Percentiles rank a stretch among this genome's conserved stretches.
phyloP scores from a whole-genome alignment of 2,888 invertebrate genomes.

The Miltochrista miniata region DNA sequence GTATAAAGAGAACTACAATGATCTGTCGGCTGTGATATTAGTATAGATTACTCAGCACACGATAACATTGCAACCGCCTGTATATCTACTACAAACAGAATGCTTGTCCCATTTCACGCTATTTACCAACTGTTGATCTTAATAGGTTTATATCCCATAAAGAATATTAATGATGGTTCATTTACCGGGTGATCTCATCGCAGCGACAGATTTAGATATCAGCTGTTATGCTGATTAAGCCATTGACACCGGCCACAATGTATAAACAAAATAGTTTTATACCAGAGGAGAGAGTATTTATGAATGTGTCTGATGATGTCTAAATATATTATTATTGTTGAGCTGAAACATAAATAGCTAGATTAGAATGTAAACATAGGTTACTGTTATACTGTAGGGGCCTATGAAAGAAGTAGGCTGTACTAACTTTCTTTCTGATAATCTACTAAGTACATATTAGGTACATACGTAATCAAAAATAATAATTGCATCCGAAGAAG shows the following conservation, averaged over 20 bases:
- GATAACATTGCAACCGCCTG: too few species aligned
- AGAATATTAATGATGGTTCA: conserved; percentile 22
- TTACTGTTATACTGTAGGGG: too few species aligned
- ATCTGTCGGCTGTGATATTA: too few species aligned
- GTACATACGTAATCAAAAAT: too few species aligned
- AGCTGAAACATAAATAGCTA: not conserved
- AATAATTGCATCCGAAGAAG: too few species aligned
- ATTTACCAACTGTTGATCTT: conserved; percentile 8
- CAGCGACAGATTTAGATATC: conserved; percentile 57
- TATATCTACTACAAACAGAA: too few species aligned
- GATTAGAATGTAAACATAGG: not conserved
- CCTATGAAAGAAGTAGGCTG: too few species aligned
- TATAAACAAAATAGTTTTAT: conserved; percentile 24
- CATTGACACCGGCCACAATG: conserved; percentile 36
- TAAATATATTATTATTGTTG: not conserved
- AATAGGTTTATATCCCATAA: conserved; percentile 16
- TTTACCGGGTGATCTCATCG: conserved; percentile 50
- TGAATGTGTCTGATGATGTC: too few species aligned
- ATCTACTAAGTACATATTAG: too few species aligned
- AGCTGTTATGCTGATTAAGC: conserved; percentile 51
- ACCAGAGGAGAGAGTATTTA: conserved; percentile 5
- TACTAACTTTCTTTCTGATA: too few species aligned
- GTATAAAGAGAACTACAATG: too few species aligned
- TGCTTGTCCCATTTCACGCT: conserved; percentile 7
- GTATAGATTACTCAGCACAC: too few species aligned